Base-by-base conservation (phyloP, 2,888 invertebrate genomes). In the Leptopterna dolabrata region DNA sequence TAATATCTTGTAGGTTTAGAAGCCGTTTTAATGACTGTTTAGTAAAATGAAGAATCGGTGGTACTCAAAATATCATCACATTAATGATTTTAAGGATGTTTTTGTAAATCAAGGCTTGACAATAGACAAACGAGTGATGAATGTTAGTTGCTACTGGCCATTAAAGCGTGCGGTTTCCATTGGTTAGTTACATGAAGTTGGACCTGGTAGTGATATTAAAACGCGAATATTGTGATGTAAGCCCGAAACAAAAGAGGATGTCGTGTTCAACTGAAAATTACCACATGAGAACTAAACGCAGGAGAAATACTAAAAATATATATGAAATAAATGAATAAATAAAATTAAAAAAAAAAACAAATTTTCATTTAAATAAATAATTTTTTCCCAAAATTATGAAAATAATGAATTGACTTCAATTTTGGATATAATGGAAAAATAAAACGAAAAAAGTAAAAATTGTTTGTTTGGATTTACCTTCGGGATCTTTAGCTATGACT, bases 401-500 rank as follows among this genome's bases (percentile, higher is more conserved):
- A 83, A 83, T 70, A 83, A 70, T 24, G 70, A 83, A 71, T 29
- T 29, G 41, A 43, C 24, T 43, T 16, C 14, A 27, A 83, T 70
- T 70, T 70, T 70, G 11, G 19, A 47, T 82, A 13, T n/a, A 81
- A 78, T 11, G 19, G 36, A 30, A 45, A 70, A 43, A 30, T 30
- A 41, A 41, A 47, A 36, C 14, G 2, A 70, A 83, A 73, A 85
- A 19, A 27, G 36, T 43, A 51, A 76, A 76, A 76, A 85, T 71
- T 73, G 43, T 70, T 63, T 43, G 73, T 73, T 71, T 70, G 47
- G 84, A 90, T 90, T 91, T 96, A 93, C 96, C 97, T 94, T 97
- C 97, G 91, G 96, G 96, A 92, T 97, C 97, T 95, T 97, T 97
- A 92, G 96, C 96, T 93, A 97, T 97, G 92, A 97, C 97, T 92